Evolutionary conservation across 2,113 vertebrate species (phyloP), one percentile per base, ranked within the genome.

Genomic region (Irena cyanogastra): DNA sequence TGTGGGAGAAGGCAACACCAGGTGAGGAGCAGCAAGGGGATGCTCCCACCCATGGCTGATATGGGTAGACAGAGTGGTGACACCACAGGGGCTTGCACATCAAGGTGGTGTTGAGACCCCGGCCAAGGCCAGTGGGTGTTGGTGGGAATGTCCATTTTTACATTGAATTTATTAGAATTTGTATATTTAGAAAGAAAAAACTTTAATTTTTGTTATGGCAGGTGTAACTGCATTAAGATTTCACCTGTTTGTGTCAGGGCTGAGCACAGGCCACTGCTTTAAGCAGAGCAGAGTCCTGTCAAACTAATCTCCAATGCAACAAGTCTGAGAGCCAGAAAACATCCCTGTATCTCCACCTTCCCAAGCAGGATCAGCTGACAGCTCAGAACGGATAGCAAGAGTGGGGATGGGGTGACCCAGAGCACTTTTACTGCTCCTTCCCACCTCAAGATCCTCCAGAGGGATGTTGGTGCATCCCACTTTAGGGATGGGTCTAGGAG

Each of bases 41-140:
- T 47, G 74, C 27, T 69, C 22, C 56, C 2, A 1, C 13, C 33
- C 0, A 0, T 23, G 49, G 30, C 30, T 78, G 49, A 31, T 20
- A 16, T 50, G 44, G 30, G n/a, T 3, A 52, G 31, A 19, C 13
- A 26, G 42, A 37, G 35, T 35, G 66, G 41, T 80, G 84, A 61
- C 37, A 60, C 64, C 78, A 27, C 3, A 9, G 0, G 2, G 37
- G 30, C 19, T 35, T 63, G 63, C 39, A 17, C 30, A 45, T 47
- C 33, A 71, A 59, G 28, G 9, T 30, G 30, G 16, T 13, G 19
- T 26, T 4, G 6, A 44, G 24, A 49, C 1, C 9, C 11, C 45
- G 68, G 61, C 39, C 16, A 7, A 31, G 35, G 39, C 44, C 39
- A 0, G 0, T 18, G 28, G 24, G n/a, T n/a, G n/a, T n/a, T n/a